These are phyloP conservation scores for Cygnus atratus DNA, from an alignment of 2,113 vertebrate genomes.

Conservation along the genomic window DNA sequence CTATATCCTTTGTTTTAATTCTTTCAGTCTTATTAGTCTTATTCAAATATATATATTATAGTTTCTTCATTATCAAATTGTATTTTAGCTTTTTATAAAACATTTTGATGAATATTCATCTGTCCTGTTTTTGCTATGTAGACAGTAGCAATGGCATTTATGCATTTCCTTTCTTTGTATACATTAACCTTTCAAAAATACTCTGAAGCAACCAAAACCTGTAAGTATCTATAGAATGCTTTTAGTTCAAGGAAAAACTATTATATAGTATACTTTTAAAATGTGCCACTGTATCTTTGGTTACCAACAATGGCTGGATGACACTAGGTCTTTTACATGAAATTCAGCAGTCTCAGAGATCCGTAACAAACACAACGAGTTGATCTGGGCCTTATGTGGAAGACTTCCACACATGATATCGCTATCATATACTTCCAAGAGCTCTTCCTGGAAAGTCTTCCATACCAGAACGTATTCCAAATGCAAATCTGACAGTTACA, in stretches of 20 bases:
- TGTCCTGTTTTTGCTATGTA: not conserved
- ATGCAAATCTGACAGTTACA: not conserved
- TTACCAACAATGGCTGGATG: fast-evolving
- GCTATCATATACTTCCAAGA: not conserved
- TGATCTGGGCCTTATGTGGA: not conserved
- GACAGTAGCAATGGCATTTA: not conserved
- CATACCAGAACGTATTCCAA: not conserved
- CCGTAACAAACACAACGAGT: not conserved
- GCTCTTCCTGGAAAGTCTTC: not conserved
- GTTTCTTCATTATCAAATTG: not conserved
- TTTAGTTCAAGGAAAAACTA: not conserved
- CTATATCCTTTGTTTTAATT: not conserved
- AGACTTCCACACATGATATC: not conserved
- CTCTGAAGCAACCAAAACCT: not conserved
- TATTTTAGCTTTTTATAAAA: not conserved
- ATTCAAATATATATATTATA: not conserved
- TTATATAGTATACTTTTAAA: not conserved
- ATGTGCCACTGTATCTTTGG: not conserved
- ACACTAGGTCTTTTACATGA: not conserved
- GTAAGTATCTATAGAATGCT: not conserved
- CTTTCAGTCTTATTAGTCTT: not conserved
- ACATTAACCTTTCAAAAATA: not conserved
- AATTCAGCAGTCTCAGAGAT: not conserved
- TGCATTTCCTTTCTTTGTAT: not conserved
- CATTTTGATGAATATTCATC: not conserved